phyloP scores from a whole-genome alignment of 2,888 invertebrate species.

The Phymatocera aterrima region DNA sequence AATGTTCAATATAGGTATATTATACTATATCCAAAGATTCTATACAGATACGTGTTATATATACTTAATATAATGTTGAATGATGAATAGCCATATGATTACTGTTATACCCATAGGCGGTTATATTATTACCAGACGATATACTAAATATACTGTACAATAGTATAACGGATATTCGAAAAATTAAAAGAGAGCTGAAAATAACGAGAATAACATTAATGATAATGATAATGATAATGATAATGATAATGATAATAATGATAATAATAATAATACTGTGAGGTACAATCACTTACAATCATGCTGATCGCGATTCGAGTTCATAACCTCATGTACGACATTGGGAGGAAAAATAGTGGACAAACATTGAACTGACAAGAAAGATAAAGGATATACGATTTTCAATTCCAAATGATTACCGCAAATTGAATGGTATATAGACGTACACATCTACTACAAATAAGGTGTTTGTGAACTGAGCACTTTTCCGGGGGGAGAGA shows the following conservation, averaged over 20 bases:
- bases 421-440: no score
- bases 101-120: background rate
- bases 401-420: conserved; percentile 33
- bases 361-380: background rate
- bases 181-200: background rate
- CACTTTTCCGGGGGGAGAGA: no score
- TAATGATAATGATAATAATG: background rate
- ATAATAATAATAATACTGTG: conserved; percentile 34
- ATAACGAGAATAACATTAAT: background rate
- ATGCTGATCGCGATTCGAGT: background rate
- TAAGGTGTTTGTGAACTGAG: no score
- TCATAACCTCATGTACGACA: background rate
- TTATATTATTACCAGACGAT: conserved; percentile 22
- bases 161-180: background rate
- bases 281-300: conserved; percentile 43
- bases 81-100: background rate
- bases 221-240: conserved; percentile 13
- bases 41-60: no score
- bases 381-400: background rate
- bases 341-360: background rate
- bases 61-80: background rate
- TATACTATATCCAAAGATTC: no score
- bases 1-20: no score
- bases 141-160: no score
- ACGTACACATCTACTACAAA: no score